Evolutionary conservation across 2,888 invertebrate species (phyloP), one percentile per base, ranked within the genome.

Genomic region (Acholoe squamosa): DNA sequence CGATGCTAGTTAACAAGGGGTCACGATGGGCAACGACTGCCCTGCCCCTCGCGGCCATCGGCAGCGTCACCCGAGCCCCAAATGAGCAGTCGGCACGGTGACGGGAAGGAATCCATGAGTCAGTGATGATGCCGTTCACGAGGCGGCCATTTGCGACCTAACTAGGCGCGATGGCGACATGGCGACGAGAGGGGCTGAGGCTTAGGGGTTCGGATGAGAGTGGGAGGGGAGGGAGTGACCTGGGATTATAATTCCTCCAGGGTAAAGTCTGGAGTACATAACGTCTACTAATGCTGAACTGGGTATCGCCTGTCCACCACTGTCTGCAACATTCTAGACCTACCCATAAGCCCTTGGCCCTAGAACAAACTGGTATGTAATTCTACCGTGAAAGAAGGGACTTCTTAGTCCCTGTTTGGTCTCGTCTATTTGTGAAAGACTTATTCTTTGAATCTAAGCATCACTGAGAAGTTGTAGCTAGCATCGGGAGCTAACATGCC

Each of bases 101-200:
- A 7, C 5, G 31, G 25, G 80, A 14, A n/a, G 0, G 34, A 34
- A 34, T 5, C 22, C 14, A 34, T 80, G 80, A 80, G 22, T 80
- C 80, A 80, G 80, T 10, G 43, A 80, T 33, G 80, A 33, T 34
- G 25, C 80, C 80, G 80, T 43, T 80, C 80, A 80, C 80, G 80
- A 80, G 34, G 25, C 19, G 80, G 71, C 25, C 80, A 80, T 43
- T 80, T 80, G 80, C 19, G n/a, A 34, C 34, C 80, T 80, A 80
- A 80, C 80, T 80, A 80, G 80, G 80, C 80, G 43, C 16, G n/a
- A 43, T 19, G 80, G 33, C 34, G 43, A n/a, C 34, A 19, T 10
- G 34, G 80, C 22, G 76, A 28, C 25, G 76, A 61, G 76, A 22
- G 76, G 76, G 31, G 76, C 16, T 31, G 76, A 28, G 76, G 76